These are phyloP conservation scores for Drosophila stalkeri DNA, from an alignment of 2,888 invertebrate species.

Conservation along the genomic window DNA sequence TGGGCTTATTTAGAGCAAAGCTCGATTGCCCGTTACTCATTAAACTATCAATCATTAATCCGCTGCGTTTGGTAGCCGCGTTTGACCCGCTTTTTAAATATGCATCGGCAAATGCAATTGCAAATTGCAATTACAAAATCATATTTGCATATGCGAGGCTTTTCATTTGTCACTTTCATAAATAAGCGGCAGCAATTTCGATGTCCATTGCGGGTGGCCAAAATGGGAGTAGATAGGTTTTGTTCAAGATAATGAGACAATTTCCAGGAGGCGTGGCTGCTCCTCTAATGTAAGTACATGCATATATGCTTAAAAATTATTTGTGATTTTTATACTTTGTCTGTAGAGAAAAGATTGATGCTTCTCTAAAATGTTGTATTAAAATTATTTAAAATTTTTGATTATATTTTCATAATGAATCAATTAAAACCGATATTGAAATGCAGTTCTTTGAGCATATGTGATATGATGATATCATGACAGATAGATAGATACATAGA, in stretches of 20 bases:
- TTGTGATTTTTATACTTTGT: too few species aligned
- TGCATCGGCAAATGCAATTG: slow-evolving; percentile 48
- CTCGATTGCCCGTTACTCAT: neutral
- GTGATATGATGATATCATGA: neutral
- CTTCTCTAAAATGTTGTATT: too few species aligned
- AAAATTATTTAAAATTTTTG: too few species aligned
- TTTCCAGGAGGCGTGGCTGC: neutral
- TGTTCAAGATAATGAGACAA: neutral
- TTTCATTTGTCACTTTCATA: slow-evolving; percentile 74
- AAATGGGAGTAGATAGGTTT: neutral
- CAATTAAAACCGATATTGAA: too few species aligned
- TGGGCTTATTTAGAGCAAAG: slow-evolving; percentile 13
- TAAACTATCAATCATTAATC: slow-evolving; percentile 46
- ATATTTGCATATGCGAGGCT: slow-evolving; percentile 68
- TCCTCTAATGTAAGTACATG: too few species aligned
- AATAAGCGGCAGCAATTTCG: slow-evolving; percentile 57
- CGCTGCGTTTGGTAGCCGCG: slow-evolving; percentile 1
- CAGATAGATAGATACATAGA: neutral
- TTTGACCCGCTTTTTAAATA: slow-evolving; percentile 72
- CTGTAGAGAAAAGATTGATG: too few species aligned
- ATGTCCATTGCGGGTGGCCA: neutral
- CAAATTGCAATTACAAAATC: slow-evolving; percentile 68
- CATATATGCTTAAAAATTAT: too few species aligned
- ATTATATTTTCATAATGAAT: too few species aligned
- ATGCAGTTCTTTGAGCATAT: too few species aligned